phyloP scores from a whole-genome alignment of 2,888 invertebrate genomes.

The Dioctria rufipes region DNA sequence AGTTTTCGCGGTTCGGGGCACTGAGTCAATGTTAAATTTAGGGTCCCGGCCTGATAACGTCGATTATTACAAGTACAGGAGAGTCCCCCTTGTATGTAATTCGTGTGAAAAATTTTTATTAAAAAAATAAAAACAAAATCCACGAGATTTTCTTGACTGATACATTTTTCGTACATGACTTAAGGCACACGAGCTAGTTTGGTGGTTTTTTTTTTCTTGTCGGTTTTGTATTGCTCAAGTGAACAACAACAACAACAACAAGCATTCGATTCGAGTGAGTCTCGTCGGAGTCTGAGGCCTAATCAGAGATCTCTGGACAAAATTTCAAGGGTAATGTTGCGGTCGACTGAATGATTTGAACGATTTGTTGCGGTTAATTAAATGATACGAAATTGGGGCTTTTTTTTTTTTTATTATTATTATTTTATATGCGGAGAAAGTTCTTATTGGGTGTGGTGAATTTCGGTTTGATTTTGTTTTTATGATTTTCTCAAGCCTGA shows the following conservation, averaged over 20 bases:
- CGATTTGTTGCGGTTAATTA: constrained; percentile 44
- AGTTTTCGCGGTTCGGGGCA: constrained; percentile 1
- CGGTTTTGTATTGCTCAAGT: not conserved
- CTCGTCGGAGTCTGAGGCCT: not conserved
- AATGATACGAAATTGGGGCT: constrained; percentile 28
- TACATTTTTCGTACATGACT: constrained; percentile 16
- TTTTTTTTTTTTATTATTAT: not conserved
- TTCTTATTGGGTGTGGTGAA: constrained; percentile 29
- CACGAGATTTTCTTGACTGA: constrained; percentile 23
- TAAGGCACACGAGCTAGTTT: not conserved
- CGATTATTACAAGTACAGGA: constrained; percentile 10
- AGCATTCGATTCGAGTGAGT: not conserved
- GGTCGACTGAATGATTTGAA: constrained; percentile 22
- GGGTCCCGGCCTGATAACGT: constrained; percentile 16
- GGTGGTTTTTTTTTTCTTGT: not conserved
- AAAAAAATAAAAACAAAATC: constrained; percentile 1
- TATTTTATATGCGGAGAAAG: constrained; percentile 8
- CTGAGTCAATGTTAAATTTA: not conserved
- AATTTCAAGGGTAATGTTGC: constrained; percentile 32
- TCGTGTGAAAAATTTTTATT: constrained; percentile 16
- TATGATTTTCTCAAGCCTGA: too few species aligned
- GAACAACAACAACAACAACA: not conserved
- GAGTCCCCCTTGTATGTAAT: not conserved
- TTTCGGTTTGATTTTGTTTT: too few species aligned
- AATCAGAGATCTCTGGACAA: constrained; percentile 9